Conservation (phyloP, 2,888 invertebrate genomes). For the Plutella xylostella region DNA sequence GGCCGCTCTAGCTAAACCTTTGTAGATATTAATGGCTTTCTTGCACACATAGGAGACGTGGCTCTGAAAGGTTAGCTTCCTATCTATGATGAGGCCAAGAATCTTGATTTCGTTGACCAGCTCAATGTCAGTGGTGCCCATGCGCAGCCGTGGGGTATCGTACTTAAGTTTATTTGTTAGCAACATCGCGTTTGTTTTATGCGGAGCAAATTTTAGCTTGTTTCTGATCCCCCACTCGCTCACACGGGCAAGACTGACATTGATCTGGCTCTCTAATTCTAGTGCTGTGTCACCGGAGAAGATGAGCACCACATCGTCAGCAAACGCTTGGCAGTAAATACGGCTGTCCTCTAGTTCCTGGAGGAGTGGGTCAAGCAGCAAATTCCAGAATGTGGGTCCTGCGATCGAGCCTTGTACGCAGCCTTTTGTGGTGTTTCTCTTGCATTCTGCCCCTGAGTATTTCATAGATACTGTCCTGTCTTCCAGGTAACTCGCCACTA, state of each 20-base stretch:
- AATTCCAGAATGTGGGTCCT: neutral
- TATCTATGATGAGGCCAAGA: slow-evolving; percentile 10
- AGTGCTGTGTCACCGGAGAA: slow-evolving; percentile 4
- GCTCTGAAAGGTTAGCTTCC: slow-evolving; percentile 10
- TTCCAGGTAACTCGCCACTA: neutral
- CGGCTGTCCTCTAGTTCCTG: neutral
- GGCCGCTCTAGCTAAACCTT: slow-evolving; percentile 7
- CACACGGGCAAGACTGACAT: neutral
- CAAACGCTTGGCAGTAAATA: neutral
- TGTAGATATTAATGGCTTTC: slow-evolving; percentile 8
- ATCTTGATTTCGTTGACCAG: slow-evolving; percentile 10
- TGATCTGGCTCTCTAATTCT: slow-evolving; percentile 4
- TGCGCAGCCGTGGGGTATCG: neutral
- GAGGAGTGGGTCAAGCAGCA: slow-evolving; percentile 6
- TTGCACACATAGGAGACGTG: slow-evolving; percentile 9
- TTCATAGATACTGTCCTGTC: neutral
- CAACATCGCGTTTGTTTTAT: slow-evolving; percentile 6
- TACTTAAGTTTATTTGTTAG: slow-evolving; percentile 5
- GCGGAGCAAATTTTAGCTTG: neutral
- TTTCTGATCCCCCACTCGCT: neutral
- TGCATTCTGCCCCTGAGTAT: neutral
- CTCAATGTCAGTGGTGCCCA: neutral
- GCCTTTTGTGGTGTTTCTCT: neutral
- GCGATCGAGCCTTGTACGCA: slow-evolving; percentile 6
- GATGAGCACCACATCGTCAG: neutral